Evolutionary conservation across 2,888 invertebrate genomes (phyloP).

Genomic region (Cheilosia vernalis): DNA sequence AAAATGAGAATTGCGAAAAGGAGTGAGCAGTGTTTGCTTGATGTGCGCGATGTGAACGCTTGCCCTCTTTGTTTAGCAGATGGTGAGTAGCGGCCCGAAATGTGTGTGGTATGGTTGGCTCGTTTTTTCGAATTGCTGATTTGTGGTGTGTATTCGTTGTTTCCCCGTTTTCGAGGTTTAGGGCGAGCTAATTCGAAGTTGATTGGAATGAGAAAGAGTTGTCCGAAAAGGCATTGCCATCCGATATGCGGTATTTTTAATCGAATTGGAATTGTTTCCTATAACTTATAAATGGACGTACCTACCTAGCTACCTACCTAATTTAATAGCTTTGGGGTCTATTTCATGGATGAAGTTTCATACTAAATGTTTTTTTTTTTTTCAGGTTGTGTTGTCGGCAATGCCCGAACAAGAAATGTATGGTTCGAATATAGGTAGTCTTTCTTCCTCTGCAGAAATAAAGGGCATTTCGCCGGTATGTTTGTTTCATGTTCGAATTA

Average conservation of each 20-base stretch:
- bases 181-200: slow-evolving; percentile 45
- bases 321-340: neutral
- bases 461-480: slow-evolving; percentile 58
- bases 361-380: neutral
- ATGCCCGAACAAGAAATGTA: too few relatives aligned
- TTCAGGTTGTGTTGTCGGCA: neutral
- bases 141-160: slow-evolving; percentile 33
- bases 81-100: slow-evolving; percentile 33
- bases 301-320: too few relatives aligned
- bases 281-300: neutral
- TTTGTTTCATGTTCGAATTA: slow-evolving; percentile 63
- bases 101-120: neutral
- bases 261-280: neutral
- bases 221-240: slow-evolving; percentile 37
- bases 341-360: neutral
- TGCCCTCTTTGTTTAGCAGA: slow-evolving; percentile 36
- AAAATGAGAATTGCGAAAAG: slow-evolving; percentile 74
- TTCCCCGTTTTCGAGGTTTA: slow-evolving; percentile 26
- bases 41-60: slow-evolving; percentile 21
- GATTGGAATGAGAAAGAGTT: slow-evolving; percentile 21
- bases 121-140: neutral
- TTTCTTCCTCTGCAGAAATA: neutral
- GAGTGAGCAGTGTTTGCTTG: slow-evolving; percentile 63
- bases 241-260: neutral
- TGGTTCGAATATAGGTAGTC: neutral